Conservation (phyloP, 2,113 vertebrate species). For the Geothlypis trichas region DNA sequence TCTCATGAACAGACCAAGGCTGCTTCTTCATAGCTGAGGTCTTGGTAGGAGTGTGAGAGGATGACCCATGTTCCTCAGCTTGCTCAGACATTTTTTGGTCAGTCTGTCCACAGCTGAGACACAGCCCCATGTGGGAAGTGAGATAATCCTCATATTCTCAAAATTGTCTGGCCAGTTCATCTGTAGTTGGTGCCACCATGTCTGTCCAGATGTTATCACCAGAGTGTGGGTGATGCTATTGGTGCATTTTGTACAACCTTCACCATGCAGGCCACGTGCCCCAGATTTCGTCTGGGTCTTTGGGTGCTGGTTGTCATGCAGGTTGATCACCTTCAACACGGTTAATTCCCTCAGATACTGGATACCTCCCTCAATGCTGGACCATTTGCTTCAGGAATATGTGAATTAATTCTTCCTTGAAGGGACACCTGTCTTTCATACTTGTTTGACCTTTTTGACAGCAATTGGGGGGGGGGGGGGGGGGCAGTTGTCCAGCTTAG, state of each 20-base stretch:
- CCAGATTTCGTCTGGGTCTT: neutral
- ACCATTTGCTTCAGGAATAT: neutral
- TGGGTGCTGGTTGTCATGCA: neutral
- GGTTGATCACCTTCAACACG: neutral
- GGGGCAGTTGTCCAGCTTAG: neutral
- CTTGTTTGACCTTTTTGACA: neutral
- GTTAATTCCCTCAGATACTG: neutral
- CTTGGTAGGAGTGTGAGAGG: neutral
- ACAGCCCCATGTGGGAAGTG: rapidly evolving
- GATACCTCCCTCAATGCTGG: neutral
- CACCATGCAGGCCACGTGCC: rapidly evolving
- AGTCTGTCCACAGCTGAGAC: neutral
- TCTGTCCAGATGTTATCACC: neutral
- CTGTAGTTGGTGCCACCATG: rapidly evolving
- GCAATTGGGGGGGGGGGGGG: rapidly evolving
- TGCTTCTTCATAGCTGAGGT: neutral
- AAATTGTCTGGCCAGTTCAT: neutral
- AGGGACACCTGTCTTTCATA: neutral
- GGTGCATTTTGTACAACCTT: neutral
- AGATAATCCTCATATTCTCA: neutral
- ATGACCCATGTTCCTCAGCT: neutral
- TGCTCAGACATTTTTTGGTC: neutral
- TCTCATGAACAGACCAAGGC: neutral
- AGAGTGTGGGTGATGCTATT: no score
- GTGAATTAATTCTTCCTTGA: neutral